A percentile compares a stretch with the other conserved stretches of the same genome.
phyloP scores from a whole-genome alignment of 2,113 vertebrate genomes.

The Papio anubis region DNA sequence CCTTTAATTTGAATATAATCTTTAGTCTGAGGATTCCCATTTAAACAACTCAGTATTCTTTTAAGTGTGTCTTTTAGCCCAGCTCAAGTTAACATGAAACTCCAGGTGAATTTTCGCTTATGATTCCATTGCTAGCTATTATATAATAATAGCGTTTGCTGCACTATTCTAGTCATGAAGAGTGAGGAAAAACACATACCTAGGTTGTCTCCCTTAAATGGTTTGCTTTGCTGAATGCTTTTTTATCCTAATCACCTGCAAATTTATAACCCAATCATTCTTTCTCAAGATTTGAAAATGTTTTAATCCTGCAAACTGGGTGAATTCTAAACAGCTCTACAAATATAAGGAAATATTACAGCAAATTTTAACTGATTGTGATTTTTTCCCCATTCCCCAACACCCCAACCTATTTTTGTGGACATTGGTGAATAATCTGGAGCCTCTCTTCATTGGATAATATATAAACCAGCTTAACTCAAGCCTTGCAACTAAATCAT shows the following conservation, averaged over 20 bases:
- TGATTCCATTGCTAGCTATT: background rate
- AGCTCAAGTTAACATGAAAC: conserved; percentile 53
- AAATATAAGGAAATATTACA: conserved; percentile 55
- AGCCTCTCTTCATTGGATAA: background rate
- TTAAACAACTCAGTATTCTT: conserved; percentile 22
- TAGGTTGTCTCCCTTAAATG: background rate
- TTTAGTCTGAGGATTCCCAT: background rate
- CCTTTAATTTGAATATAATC: conserved; percentile 21
- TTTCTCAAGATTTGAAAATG: conserved; percentile 42
- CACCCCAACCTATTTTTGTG: background rate
- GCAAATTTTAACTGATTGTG: conserved; percentile 44
- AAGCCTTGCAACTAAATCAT: background rate
- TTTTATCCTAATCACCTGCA: conserved; percentile 36
- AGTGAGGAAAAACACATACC: background rate
- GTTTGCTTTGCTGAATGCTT: conserved; percentile 41
- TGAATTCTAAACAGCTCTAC: conserved; percentile 47
- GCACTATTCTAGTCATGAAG: background rate
- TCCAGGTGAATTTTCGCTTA: conserved; percentile 28
- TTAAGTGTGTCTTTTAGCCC: background rate
- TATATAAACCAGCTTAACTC: background rate
- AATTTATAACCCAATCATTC: conserved; percentile 63
- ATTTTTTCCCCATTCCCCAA: background rate
- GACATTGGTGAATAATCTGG: background rate
- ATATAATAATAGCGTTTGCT: background rate
- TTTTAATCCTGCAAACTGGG: conserved; percentile 49